phyloP scores from a whole-genome alignment of 2,113 vertebrate species.

The Rhynchomys soricoides region DNA sequence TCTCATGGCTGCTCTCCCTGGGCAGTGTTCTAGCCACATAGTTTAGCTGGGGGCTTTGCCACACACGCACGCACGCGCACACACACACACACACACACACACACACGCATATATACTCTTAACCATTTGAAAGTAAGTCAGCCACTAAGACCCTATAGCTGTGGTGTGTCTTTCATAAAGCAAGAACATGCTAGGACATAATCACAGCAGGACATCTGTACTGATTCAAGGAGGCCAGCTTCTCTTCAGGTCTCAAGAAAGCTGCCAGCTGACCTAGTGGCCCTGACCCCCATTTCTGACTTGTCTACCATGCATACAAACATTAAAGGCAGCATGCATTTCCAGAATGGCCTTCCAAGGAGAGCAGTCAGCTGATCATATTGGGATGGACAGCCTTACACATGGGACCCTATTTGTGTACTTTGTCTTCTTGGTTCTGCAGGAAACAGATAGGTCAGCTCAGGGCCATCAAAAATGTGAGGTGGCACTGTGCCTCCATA shows the following conservation, averaged over 20 bases:
- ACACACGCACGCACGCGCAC: rapidly evolving
- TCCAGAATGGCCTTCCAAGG: background rate
- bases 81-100: rapidly evolving
- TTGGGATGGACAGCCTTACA: background rate
- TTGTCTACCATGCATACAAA: background rate
- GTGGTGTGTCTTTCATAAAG: background rate
- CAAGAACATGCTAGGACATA: background rate
- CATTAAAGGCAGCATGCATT: rapidly evolving
- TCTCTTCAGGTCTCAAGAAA: background rate
- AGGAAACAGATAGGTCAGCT: background rate
- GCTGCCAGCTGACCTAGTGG: background rate
- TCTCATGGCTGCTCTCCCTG: background rate
- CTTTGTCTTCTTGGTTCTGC: background rate
- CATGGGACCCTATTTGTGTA: background rate
- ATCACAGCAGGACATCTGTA: background rate
- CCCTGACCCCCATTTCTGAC: background rate
- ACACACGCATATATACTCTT: background rate
- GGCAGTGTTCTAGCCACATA: background rate
- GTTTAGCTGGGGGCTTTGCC: background rate
- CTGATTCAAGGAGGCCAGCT: background rate
- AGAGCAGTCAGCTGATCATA: background rate
- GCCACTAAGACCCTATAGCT: background rate
- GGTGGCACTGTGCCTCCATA: too few relatives aligned
- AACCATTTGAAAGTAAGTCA: background rate
- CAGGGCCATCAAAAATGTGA: rapidly evolving